Evolutionary conservation across 2,797 vertebrate genomes (phyloP).

Genomic region (Margarornis squamiger): DNA sequence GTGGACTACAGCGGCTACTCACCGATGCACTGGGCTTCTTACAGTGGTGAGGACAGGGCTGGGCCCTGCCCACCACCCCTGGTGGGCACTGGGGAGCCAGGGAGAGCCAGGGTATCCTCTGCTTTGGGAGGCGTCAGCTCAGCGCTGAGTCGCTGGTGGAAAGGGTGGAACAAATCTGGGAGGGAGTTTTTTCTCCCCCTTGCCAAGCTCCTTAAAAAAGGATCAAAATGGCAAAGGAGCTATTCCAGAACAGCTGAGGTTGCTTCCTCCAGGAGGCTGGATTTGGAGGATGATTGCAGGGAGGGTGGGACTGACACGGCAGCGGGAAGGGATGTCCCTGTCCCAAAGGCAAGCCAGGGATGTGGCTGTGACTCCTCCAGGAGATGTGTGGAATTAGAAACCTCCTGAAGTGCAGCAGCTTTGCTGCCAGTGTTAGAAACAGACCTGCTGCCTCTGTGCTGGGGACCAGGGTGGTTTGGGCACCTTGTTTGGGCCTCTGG

Average conservation of each 20-base stretch:
- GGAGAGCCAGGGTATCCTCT: neutral
- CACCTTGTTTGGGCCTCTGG: neutral
- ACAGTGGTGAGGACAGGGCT: slow-evolving; percentile 83
- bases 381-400: neutral
- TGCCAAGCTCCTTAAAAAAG: neutral
- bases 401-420: neutral
- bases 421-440: neutral
- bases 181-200: neutral
- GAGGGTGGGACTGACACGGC: neutral
- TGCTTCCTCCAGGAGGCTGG: neutral
- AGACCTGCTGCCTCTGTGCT: neutral
- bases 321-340: neutral
- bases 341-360: neutral
- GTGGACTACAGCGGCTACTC: slow-evolving; percentile 95
- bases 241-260: neutral
- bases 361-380: neutral
- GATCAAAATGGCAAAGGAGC: neutral
- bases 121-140: fast-evolving
- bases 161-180: neutral
- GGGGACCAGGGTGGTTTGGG: neutral
- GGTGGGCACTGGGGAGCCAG: too few relatives aligned
- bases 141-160: neutral
- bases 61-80: neutral
- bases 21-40: slow-evolving; percentile 96
- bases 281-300: neutral